These are phyloP conservation scores for Esox masquinongy DNA, from an alignment of 2,797 vertebrate species.

Conservation along the genomic window DNA sequence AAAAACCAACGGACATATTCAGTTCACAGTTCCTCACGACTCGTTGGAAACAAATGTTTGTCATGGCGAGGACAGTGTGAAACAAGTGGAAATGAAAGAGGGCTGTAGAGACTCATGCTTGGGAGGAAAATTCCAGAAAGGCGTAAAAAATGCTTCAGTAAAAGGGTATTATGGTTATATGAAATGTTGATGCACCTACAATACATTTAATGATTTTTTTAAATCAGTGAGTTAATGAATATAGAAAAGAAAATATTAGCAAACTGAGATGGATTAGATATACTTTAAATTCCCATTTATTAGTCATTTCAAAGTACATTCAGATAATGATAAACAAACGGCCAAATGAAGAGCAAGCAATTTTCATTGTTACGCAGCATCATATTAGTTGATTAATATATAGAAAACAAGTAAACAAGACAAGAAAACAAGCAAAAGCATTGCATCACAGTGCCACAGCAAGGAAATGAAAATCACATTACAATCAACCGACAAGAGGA, in stretches of 20 bases:
- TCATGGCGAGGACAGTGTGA: background rate
- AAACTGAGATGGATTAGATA: slow-evolving; percentile 48
- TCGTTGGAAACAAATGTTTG: background rate
- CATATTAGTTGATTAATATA: slow-evolving; percentile 53
- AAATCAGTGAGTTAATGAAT: background rate
- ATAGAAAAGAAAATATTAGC: slow-evolving; percentile 28
- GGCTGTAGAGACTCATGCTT: background rate
- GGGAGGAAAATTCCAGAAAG: slow-evolving; percentile 20
- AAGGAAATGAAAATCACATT: slow-evolving; percentile 36
- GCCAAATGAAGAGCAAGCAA: slow-evolving; percentile 49
- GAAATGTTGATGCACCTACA: background rate
- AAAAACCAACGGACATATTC: slow-evolving; percentile 72
- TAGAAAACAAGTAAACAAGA: slow-evolving; percentile 62
- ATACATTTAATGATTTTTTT: background rate
- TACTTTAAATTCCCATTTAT: slow-evolving; percentile 60
- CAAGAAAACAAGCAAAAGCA: slow-evolving; percentile 55
- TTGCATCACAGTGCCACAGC: slow-evolving; percentile 22
- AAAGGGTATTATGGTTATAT: background rate
- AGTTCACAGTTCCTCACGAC: slow-evolving; percentile 13
- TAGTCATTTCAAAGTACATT: slow-evolving; percentile 58
- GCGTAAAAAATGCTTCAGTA: background rate
- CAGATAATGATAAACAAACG: slow-evolving; percentile 45
- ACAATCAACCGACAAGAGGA: slow-evolving; percentile 39
- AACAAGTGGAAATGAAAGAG: background rate
- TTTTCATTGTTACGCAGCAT: slow-evolving; percentile 34